These are phyloP conservation scores for Drosophila algonquin DNA, from an alignment of 2,888 invertebrate genomes.

Conservation along the genomic window DNA sequence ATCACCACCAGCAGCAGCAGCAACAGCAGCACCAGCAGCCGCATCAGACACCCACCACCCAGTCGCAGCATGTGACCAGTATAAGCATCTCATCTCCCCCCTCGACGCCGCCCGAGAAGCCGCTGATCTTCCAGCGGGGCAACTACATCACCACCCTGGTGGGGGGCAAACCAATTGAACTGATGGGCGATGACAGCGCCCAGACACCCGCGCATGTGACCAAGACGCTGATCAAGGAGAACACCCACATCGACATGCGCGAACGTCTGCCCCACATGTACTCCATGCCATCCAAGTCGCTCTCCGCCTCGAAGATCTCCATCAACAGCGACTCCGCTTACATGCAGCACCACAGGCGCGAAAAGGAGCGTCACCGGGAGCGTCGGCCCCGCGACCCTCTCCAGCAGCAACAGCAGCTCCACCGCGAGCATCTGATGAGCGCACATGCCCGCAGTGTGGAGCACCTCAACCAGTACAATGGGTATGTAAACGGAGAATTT, in stretches of 20 bases:
- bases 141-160: slow-evolving; percentile 91
- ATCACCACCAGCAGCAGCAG: slow-evolving; percentile 21
- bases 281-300: slow-evolving; percentile 75
- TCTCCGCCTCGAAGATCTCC: slow-evolving; percentile 83
- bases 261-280: slow-evolving; percentile 66
- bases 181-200: slow-evolving; percentile 70
- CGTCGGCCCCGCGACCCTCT: slow-evolving; percentile 62
- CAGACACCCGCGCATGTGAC: slow-evolving; percentile 74
- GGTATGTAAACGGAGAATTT: slow-evolving; percentile 61
- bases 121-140: slow-evolving; percentile 90
- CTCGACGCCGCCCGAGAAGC: slow-evolving; percentile 85
- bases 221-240: slow-evolving; percentile 83
- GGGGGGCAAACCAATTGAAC: slow-evolving; percentile 84
- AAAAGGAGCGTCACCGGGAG: slow-evolving; percentile 80
- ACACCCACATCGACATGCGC: slow-evolving; percentile 75
- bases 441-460: slow-evolving; percentile 83
- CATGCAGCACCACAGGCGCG: slow-evolving; percentile 74
- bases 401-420: slow-evolving; percentile 68
- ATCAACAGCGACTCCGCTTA: slow-evolving; percentile 82
- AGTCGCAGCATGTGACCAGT: slow-evolving; percentile 87
- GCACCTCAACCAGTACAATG: slow-evolving; percentile 82
- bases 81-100: slow-evolving; percentile 89
- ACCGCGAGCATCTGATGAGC: slow-evolving; percentile 72
- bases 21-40: slow-evolving; percentile 37
- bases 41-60: slow-evolving; percentile 35